Evolutionary conservation across 2,797 vertebrate genomes (phyloP).

Genomic region (Poecilia picta): DNA sequence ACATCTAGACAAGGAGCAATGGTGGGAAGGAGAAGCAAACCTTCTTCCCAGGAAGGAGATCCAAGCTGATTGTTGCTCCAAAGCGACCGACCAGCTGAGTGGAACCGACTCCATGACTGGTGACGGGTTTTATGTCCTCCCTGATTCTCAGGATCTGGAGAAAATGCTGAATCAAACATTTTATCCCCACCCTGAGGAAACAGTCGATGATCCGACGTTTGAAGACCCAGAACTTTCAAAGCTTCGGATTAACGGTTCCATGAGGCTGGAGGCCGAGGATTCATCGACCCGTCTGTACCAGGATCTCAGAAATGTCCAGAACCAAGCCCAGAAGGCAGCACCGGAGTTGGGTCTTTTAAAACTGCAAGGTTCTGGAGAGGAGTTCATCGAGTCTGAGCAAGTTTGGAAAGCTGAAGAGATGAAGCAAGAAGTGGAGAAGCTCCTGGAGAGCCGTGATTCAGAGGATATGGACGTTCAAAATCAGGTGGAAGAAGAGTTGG

Average conservation of each 20-base stretch:
- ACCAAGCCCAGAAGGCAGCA: not conserved
- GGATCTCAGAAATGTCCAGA: not conserved
- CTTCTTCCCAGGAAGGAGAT: not conserved
- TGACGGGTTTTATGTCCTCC: not conserved
- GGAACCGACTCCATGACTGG: slow-evolving; percentile 6
- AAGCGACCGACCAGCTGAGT: not conserved
- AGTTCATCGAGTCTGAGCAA: not conserved
- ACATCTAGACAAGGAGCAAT: not conserved
- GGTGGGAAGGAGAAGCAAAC: not conserved
- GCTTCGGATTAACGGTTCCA: not conserved
- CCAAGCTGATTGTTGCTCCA: accelerated
- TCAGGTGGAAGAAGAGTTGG: not conserved
- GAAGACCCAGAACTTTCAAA: not conserved
- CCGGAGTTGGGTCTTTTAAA: not conserved
- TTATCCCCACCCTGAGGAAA: not conserved
- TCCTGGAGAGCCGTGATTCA: not conserved
- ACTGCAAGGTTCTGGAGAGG: not conserved
- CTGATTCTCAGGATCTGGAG: not conserved
- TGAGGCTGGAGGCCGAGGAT: not conserved
- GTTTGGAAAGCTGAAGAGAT: not conserved
- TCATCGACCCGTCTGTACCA: not conserved
- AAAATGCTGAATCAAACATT: not conserved
- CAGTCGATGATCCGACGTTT: not conserved
- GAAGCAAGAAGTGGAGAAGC: not conserved
- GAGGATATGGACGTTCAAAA: not conserved